phyloP scores from a whole-genome alignment of 2,113 vertebrate species.

The Neoarius graeffei region DNA sequence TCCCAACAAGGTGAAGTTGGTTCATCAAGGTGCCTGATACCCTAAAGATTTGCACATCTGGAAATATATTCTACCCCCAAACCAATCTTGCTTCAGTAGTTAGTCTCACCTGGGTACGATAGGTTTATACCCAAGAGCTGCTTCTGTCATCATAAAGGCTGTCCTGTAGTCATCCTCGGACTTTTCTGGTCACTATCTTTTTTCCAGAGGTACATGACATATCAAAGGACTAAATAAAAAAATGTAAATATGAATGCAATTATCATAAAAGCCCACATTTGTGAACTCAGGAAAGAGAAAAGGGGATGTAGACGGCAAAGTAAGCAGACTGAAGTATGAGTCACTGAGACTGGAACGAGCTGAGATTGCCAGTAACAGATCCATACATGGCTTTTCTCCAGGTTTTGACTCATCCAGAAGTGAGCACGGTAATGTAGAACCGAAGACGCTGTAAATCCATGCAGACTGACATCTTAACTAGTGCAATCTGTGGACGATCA shows the following conservation, averaged over 20 bases:
- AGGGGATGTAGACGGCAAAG: neutral
- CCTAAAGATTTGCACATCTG: neutral
- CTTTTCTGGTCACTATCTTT: neutral
- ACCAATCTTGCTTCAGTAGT: neutral
- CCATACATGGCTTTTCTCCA: constrained; percentile 3
- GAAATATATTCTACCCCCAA: neutral
- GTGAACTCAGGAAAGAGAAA: neutral
- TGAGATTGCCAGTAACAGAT: constrained; percentile 15
- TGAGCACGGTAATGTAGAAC: neutral
- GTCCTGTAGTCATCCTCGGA: neutral
- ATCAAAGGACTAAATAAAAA: neutral
- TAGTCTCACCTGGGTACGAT: neutral
- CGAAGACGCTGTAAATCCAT: neutral
- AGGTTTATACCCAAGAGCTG: neutral
- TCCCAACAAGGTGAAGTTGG: neutral
- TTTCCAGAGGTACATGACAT: neutral
- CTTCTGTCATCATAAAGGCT: neutral
- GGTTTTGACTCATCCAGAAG: neutral
- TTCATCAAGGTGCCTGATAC: neutral
- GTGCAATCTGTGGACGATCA: neutral
- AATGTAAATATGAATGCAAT: neutral
- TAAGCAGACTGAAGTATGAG: constrained; percentile 8
- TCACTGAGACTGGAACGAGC: constrained; percentile 26
- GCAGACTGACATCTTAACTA: constrained; percentile 1
- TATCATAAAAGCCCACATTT: too few relatives aligned